These are phyloP conservation scores for Hydractinia symbiolongicarpus DNA, from an alignment of 30 jellyfish, hydroid and myxozoan species.

Conservation along the genomic window DNA sequence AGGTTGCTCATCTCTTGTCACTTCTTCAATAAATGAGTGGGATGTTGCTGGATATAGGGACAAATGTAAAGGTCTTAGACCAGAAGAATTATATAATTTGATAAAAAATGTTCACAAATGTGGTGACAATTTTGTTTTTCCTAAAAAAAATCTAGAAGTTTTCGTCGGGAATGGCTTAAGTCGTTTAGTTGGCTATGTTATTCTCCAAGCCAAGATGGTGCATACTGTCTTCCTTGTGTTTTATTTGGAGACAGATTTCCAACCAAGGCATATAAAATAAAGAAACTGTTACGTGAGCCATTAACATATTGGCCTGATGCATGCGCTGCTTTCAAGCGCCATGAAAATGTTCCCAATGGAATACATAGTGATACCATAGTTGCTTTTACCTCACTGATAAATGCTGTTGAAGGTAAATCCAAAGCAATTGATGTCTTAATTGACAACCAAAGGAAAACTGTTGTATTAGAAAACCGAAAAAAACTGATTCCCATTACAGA, in stretches of 20 bases:
- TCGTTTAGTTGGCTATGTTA: slow-evolving; percentile 44
- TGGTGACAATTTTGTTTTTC: slow-evolving; percentile 19
- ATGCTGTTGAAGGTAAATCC: not conserved
- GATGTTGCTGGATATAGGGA: not conserved
- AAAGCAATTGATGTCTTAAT: not conserved
- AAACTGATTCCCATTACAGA: slow-evolving; percentile 37
- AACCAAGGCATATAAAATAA: not conserved
- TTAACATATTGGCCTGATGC: slow-evolving; percentile 1
- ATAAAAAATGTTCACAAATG: slow-evolving; percentile 32
- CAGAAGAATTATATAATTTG: not conserved
- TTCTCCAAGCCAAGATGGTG: slow-evolving; percentile 46
- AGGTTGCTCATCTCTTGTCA: not conserved
- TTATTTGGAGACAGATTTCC: slow-evolving; percentile 19
- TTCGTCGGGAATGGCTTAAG: slow-evolving; percentile 33
- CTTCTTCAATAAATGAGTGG: not conserved
- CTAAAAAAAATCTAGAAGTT: slow-evolving; percentile 21
- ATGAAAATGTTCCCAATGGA: not conserved
- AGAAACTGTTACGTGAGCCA: not conserved
- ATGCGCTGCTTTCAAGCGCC: not conserved
- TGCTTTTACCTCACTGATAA: not conserved
- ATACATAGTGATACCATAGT: not conserved
- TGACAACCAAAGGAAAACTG: not conserved
- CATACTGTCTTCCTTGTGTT: slow-evolving; percentile 54
- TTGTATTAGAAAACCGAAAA: slow-evolving; percentile 12
- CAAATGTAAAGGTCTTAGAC: not conserved